Evolutionary conservation across 2,888 invertebrate genomes (phyloP), one percentile per base, ranked within the genome.

Genomic region (Pocota personata): DNA sequence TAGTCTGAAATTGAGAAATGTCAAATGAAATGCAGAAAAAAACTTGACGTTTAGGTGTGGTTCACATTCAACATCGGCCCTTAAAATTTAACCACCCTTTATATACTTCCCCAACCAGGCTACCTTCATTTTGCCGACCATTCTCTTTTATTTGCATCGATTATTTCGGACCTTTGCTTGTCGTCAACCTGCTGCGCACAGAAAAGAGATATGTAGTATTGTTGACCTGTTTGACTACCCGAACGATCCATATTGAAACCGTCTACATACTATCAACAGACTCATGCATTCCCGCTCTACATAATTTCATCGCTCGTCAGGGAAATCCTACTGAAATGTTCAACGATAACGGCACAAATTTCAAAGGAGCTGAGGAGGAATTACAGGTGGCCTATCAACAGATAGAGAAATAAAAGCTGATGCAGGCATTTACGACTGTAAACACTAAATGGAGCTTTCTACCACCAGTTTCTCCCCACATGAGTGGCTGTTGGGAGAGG

Each of bases 401-500:
- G 1, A 32, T 72, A 4, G 21, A 60, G 3, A 12, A 16, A 12
- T 2, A 67, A 2, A 66, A 50, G 6, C 3, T 62, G 0, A 55
- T 48, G n/a, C 14, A 62, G 27, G 10, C 16, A 21, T 77, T 71
- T 2, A 48, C 52, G 0, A 16, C 43, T 2, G 7, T 10, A 1
- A 37, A 32, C n/a, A 86, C 87, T 1, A 72, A 80, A 24, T 88
- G 88, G 88, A 73, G 62, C 1, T 89, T 89, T 50, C 88, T 79
- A 24, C 83, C 88, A 0, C 88, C 88, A 4, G 64, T 64, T 0
- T 50, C 88, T 3, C 88, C 88, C 0, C 88, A 88, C 32, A 88
- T 73, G 80, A 73, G 73, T 3, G 69, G 43, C 78, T 86, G 88
- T 73, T 16, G 88, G 88, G 30, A 58, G 73, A 50, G 87, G 0